Conservation (phyloP, 2,888 invertebrate genomes). For the Gandaritis pyraliata region DNA sequence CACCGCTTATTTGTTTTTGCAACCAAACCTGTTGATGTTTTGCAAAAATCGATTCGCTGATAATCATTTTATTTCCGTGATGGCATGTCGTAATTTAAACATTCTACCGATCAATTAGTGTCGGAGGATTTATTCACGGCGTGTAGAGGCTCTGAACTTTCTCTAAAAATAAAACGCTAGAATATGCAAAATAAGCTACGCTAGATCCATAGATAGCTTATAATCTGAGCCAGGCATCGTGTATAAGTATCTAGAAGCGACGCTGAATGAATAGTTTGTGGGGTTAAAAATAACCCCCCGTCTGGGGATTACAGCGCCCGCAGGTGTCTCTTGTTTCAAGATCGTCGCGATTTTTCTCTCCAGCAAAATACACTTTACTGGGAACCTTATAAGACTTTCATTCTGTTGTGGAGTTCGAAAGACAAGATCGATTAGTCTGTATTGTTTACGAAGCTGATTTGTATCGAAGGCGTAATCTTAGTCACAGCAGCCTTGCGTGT, state of each 20-base stretch:
- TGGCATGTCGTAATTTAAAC: slow-evolving; percentile 40
- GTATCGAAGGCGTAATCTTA: slow-evolving; percentile 67
- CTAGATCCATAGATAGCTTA: slow-evolving; percentile 50
- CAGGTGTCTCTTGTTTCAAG: slow-evolving; percentile 62
- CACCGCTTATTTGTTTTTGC: slow-evolving; percentile 37
- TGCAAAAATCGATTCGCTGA: slow-evolving; percentile 42
- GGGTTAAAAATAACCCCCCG: slow-evolving; percentile 67
- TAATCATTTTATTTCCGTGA: slow-evolving; percentile 44
- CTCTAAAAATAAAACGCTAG: slow-evolving; percentile 52
- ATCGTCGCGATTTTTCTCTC: slow-evolving; percentile 41
- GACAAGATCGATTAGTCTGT: slow-evolving; percentile 61
- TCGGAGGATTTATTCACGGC: slow-evolving; percentile 35
- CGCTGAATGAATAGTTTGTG: slow-evolving; percentile 34
- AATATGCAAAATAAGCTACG: slow-evolving; percentile 31
- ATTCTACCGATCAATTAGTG: slow-evolving; percentile 41
- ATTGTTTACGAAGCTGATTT: slow-evolving; percentile 69
- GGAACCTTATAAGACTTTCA: slow-evolving; percentile 40
- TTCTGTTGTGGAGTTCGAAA: slow-evolving; percentile 38
- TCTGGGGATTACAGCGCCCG: slow-evolving; percentile 61
- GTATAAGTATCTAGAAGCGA: slow-evolving; percentile 49
- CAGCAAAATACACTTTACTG: slow-evolving; percentile 45
- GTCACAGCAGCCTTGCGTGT: slow-evolving; percentile 37
- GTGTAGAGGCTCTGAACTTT: slow-evolving; percentile 45
- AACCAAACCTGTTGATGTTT: slow-evolving; percentile 42
- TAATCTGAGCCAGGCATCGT: slow-evolving; percentile 55